These are phyloP conservation scores for Tridacna crocea DNA, from an alignment of 2,888 invertebrate genomes.

Conservation along the genomic window DNA sequence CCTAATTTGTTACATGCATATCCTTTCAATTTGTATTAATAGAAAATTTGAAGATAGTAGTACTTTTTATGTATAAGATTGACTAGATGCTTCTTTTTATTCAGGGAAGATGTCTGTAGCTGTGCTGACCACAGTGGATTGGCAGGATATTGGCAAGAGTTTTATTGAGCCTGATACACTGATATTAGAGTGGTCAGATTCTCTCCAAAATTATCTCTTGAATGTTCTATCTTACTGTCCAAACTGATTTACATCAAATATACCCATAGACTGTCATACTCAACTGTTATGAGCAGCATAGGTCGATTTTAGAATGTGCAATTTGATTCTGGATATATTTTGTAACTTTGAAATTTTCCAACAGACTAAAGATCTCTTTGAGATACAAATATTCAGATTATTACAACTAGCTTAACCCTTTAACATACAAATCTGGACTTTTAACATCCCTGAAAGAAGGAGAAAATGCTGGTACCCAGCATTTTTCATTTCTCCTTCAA, in stretches of 20 bases:
- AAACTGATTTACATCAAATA: background rate
- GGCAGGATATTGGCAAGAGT: conserved; percentile 46
- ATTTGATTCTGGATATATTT: no score
- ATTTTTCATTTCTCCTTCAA: background rate
- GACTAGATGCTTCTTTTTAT: background rate
- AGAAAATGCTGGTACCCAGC: background rate
- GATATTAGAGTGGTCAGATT: conserved; percentile 50
- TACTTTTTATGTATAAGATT: background rate
- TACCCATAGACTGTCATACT: no score
- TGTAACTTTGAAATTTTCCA: no score
- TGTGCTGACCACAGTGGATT: conserved; percentile 43
- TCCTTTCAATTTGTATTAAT: no score
- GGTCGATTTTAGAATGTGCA: no score
- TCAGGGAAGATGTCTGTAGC: conserved; percentile 42
- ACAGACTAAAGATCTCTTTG: no score
- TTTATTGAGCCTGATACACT: conserved; percentile 40
- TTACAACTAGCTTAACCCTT: no score
- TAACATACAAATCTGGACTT: no score
- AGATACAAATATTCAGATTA: no score
- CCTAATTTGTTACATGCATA: no score
- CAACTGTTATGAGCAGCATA: no score
- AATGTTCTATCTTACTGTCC: conserved; percentile 19
- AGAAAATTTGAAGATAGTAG: no score
- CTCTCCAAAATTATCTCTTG: conserved; percentile 38
- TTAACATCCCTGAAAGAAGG: background rate